phyloP scores from a whole-genome alignment of 2,797 vertebrate genomes.

The Pipistrellus pygmaeus region DNA sequence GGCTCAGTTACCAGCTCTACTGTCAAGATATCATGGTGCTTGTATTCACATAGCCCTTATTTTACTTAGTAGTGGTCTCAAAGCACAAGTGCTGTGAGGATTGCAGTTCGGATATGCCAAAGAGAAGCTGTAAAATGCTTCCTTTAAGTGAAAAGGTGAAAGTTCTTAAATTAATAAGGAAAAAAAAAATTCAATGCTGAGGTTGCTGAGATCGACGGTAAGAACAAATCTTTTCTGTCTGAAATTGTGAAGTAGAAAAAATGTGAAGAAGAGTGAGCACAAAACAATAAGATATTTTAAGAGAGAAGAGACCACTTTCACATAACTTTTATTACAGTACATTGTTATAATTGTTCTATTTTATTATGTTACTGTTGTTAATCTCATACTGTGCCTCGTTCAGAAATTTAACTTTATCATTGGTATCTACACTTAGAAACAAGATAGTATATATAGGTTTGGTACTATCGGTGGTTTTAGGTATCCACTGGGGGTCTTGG shows the following conservation, averaged over 20 bases:
- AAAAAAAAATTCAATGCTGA: background rate
- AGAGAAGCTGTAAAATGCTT: background rate
- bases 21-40: background rate
- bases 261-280: background rate
- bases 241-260: background rate
- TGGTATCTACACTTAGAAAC: background rate
- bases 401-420: background rate
- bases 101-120: background rate
- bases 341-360: background rate
- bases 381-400: background rate
- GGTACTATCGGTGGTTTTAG: background rate
- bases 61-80: background rate
- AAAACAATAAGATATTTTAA: background rate
- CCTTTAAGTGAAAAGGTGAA: background rate
- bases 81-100: background rate
- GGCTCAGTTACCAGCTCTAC: background rate
- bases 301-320: background rate
- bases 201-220: background rate
- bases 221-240: background rate
- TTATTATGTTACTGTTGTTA: background rate
- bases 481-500: too few species aligned
- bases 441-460: background rate
- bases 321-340: background rate
- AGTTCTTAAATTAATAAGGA: background rate
- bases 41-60: background rate